phyloP scores from a whole-genome alignment of 2,888 invertebrate genomes.

The Ophioninae sp. region DNA sequence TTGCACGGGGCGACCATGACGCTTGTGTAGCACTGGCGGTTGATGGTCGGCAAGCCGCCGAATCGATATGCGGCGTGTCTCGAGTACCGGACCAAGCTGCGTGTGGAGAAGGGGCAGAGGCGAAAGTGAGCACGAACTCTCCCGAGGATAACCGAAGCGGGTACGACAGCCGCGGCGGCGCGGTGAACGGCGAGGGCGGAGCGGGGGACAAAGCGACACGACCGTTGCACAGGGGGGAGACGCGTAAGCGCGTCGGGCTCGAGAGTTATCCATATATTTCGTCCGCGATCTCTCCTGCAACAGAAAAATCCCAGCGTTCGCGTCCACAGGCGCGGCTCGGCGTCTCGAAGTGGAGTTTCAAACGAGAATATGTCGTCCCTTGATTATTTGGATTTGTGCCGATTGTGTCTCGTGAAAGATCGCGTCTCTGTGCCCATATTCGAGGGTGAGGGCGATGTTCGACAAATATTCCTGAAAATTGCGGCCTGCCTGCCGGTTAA shows the following conservation, averaged over 20 bases:
- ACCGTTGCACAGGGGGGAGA: slow-evolving; percentile 44
- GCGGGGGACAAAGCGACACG: neutral
- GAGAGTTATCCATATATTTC: slow-evolving; percentile 44
- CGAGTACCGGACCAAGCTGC: neutral
- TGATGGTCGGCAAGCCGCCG: slow-evolving; percentile 51
- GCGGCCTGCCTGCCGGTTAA: slow-evolving; percentile 88
- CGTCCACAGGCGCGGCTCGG: slow-evolving; percentile 77
- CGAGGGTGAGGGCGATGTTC: slow-evolving; percentile 85
- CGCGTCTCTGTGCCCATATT: slow-evolving; percentile 87
- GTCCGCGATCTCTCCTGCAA: slow-evolving; percentile 68
- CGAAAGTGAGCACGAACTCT: slow-evolving; percentile 16
- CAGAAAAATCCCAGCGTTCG: slow-evolving; percentile 69
- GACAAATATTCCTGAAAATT: slow-evolving; percentile 86
- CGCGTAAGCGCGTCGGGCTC: slow-evolving; percentile 51
- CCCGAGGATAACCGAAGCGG: slow-evolving; percentile 29
- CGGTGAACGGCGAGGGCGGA: slow-evolving; percentile 28
- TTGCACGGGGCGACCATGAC: neutral
- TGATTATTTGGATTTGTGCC: slow-evolving; percentile 79
- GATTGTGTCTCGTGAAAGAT: slow-evolving; percentile 81
- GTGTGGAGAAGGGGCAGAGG: slow-evolving; percentile 1
- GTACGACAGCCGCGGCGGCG: slow-evolving; percentile 24
- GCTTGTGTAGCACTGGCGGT: slow-evolving; percentile 44
- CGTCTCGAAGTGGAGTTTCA: slow-evolving; percentile 76
- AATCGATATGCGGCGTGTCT: slow-evolving; percentile 59
- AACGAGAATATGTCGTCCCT: slow-evolving; percentile 78